Evolutionary conservation across 2,113 vertebrate species (phyloP), one percentile per base, ranked within the genome.

Genomic region (Carassius auratus): DNA sequence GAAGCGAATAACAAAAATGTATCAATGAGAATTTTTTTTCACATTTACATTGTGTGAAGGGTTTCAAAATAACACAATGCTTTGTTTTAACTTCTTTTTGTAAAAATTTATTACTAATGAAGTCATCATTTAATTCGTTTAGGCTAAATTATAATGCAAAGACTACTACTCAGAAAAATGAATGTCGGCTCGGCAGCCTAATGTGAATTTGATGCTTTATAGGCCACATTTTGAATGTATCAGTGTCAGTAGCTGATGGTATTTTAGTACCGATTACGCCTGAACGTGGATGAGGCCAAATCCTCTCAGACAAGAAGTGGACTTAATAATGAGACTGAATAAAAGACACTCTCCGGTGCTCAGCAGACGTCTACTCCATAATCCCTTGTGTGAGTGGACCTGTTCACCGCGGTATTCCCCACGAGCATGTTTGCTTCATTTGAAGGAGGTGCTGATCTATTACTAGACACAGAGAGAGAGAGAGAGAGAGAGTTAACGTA

Each of bases 271-370:
- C 12, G 13, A 80, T 74, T 45, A 21, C 45, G 8, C 42, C 23
- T 75, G 33, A 76, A 66, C 38, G 59, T 42, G 33, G 19, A 73
- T 6, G 5, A 48, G 61, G 62, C 30, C n/a, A 66, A 83, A 83
- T 52, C 62, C 26, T 77, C 15, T 71, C 3, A 42, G 52, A 57
- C 26, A 7, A n/a, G 52, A 26, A 36, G 19, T 82, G 77, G 57
- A 71, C 73, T 77, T 77, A 64, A 71, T 77, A 64, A 71, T 50
- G 26, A 45, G 74, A 38, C 62, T 83, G 59, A 82, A 6, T 30
- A 42, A 57, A 61, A 83, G 57, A 33, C 55, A 62, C 14, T 14
- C 21, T 48, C n/a, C 10, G 10, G 61, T 52, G 23, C 36, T 38
- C 71, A 64, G 64, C 64, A 79, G 42, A 76, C 33, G 5, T 48